These are phyloP conservation scores for Peromyscus californicus DNA, from an alignment of 2,113 vertebrate species.

Conservation along the genomic window DNA sequence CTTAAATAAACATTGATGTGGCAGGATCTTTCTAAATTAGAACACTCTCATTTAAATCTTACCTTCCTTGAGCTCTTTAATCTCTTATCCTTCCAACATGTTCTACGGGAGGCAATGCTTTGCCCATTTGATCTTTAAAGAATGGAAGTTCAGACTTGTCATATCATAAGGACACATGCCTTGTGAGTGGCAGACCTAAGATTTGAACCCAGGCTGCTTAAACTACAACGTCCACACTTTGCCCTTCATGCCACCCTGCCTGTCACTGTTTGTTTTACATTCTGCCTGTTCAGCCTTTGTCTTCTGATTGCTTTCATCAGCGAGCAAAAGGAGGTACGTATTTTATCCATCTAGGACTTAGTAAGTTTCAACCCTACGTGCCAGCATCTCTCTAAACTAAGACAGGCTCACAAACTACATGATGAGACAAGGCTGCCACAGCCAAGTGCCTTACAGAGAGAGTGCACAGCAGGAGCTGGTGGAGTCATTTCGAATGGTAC, in stretches of 20 bases:
- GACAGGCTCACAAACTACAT: background rate
- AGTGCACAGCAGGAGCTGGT: background rate
- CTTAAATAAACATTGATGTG: background rate
- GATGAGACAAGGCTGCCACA: background rate
- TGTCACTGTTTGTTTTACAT: background rate
- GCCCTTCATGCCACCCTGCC: background rate
- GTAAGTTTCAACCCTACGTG: slow-evolving; percentile 16
- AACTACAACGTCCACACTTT: background rate
- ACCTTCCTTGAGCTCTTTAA: background rate
- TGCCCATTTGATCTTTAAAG: background rate
- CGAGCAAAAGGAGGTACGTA: background rate
- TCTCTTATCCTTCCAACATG: background rate
- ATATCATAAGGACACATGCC: background rate
- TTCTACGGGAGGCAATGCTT: background rate
- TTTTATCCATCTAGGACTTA: background rate
- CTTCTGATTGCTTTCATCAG: background rate
- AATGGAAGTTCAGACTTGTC: background rate
- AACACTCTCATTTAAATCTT: background rate
- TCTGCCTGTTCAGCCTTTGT: background rate
- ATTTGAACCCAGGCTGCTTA: slow-evolving; percentile 5
- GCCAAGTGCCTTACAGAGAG: slow-evolving; percentile 25
- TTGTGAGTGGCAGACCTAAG: background rate
- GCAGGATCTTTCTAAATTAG: background rate
- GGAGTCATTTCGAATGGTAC: slow-evolving; percentile 65
- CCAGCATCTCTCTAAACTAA: slow-evolving; percentile 10